A percentile compares a stretch with the other conserved stretches of the same genome.
Conservation (phyloP, 2,888 invertebrate species). For the Anthophora plumipes region DNA sequence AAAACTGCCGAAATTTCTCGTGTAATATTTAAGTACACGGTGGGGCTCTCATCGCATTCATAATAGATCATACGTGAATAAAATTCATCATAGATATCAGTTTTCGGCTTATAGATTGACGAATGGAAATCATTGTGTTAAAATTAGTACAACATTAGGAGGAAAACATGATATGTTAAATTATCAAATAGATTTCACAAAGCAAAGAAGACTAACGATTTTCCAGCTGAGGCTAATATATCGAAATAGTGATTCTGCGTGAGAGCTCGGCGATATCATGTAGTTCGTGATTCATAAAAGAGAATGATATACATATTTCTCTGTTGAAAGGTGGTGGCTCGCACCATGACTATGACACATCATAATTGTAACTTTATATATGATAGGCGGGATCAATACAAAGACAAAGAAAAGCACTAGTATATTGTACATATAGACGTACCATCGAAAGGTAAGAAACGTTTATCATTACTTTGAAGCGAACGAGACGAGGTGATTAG, state of each 20-base stretch:
- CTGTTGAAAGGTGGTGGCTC: slow-evolving; percentile 65
- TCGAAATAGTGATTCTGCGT: slow-evolving; percentile 9
- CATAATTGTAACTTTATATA: slow-evolving; percentile 81
- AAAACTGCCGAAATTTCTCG: slow-evolving; percentile 25
- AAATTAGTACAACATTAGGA: background rate
- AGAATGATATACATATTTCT: slow-evolving; percentile 54
- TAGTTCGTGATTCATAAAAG: slow-evolving; percentile 34
- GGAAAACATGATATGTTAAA: background rate
- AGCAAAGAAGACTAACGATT: background rate
- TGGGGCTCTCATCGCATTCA: slow-evolving; percentile 12
- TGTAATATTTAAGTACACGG: background rate
- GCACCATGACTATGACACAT: slow-evolving; percentile 80
- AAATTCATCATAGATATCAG: background rate
- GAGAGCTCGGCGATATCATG: slow-evolving; percentile 53
- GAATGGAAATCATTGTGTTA: background rate
- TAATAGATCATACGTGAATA: background rate
- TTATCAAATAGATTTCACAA: background rate
- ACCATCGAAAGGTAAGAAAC: slow-evolving; percentile 44
- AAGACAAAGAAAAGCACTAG: slow-evolving; percentile 64
- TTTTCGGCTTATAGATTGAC: background rate
- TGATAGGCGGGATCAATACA: slow-evolving; percentile 82
- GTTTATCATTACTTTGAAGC: slow-evolving; percentile 56
- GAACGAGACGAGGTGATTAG: slow-evolving; percentile 46
- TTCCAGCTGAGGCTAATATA: background rate
- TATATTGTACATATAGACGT: slow-evolving; percentile 79